Percentiles rank a stretch among this genome's conserved stretches.
Conservation (phyloP, 2,888 invertebrate species). For the Bembecia ichneumoniformis region DNA sequence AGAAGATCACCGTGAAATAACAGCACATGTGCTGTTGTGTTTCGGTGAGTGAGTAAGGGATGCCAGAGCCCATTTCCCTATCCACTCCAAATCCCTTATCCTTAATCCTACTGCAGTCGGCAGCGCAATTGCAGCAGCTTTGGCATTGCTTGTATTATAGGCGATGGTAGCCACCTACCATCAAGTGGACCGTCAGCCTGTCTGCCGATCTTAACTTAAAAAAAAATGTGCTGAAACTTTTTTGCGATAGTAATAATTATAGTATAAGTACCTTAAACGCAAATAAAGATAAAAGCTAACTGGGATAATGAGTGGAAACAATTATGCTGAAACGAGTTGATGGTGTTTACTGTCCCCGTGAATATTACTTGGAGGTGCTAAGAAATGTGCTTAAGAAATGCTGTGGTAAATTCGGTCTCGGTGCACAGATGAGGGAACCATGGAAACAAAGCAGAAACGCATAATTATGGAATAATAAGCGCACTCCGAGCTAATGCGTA, state of each 20-base stretch:
- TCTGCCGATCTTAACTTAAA: too few relatives aligned
- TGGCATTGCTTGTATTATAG: too few relatives aligned
- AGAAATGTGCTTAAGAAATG: conserved; percentile 36
- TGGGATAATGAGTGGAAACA: background rate
- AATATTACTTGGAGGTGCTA: conserved; percentile 8
- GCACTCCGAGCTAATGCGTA: conserved; percentile 20
- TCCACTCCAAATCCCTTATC: too few relatives aligned
- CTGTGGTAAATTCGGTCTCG: conserved; percentile 27
- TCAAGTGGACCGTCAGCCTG: too few relatives aligned
- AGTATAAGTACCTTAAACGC: background rate
- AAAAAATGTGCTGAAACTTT: background rate
- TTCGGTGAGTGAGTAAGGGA: too few relatives aligned
- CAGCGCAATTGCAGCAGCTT: too few relatives aligned
- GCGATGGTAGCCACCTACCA: too few relatives aligned
- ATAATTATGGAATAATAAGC: conserved; percentile 37
- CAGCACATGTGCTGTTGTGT: too few relatives aligned
- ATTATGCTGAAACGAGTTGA: background rate
- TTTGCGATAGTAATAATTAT: background rate
- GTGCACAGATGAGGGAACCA: conserved; percentile 15
- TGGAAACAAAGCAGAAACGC: conserved; percentile 19
- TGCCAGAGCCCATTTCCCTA: too few relatives aligned
- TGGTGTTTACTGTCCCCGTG: background rate
- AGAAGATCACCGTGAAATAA: too few relatives aligned
- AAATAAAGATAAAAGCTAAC: background rate
- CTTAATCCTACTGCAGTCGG: too few relatives aligned